Base-by-base conservation (phyloP, 2,888 invertebrate genomes). In the Platynereis dumerilii region DNA sequence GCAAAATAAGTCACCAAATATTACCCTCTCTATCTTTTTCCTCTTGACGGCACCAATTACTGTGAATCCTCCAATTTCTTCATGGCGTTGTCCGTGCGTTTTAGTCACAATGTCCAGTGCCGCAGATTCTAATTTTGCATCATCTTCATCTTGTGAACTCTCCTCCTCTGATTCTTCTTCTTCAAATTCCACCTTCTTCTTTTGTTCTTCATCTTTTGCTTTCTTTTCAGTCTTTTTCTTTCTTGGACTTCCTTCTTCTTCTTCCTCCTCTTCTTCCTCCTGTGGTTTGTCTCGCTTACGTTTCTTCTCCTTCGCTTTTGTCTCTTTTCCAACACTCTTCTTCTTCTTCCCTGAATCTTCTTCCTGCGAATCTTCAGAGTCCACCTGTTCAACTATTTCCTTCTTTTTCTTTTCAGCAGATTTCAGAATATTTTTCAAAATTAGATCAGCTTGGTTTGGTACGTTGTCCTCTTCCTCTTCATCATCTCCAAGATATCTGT, bases 41-140 rank as follows among this genome's bases (percentile, higher is more conserved):
- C 88, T 87, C 65, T 87, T 88, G 75, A 88, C 88, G 63, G 85
- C 87, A 5, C 92, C 92, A 58, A 93, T 86, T 24, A 92, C 87
- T 76, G 90, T 90, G 76, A 90, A 91, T 26, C 86, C 87, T 73
- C 80, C 80, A 53, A 78, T 65, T 64, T 77, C 77, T 66, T 69
- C 67, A 5, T 72, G 69, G 12, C 66, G 71, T 48, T 74, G 72
- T 15, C 59, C 58, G 26, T 28, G 2, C 39, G 20, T 58, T 60
- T 22, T 55, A 5, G 55, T 24, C 12, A 24, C 24, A 3, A 17
- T 10, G 17, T 55, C 27, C n/a, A n/a, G n/a, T n/a, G n/a, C n/a
- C n/a, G n/a, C n/a, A n/a, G n/a, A n/a, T 10, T 55, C 55, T 24
- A 12, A n/a, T 24, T 26, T 27, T 24, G 12, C 26, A 10, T 55